Base-by-base conservation (phyloP, 2,797 vertebrate species). In the Spondyliosoma cantharus region DNA sequence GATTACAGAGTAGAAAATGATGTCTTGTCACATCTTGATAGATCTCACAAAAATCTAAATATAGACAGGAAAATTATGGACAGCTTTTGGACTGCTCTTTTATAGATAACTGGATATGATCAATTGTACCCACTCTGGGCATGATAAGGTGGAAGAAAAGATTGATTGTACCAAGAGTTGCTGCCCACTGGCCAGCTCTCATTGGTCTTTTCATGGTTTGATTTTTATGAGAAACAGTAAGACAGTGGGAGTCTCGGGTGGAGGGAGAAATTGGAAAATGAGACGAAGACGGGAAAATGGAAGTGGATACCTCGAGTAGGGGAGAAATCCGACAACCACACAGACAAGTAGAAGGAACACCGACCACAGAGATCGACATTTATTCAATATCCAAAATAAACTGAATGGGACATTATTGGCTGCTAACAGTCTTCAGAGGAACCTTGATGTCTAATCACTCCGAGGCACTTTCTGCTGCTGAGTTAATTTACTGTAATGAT, bases 341-440 rank as follows among this genome's bases (percentile, higher is more conserved):
- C 16, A 71, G 20, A 24, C 42, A 73, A 53, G 27, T 20, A 61
- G 25, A 63, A 16, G 57, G 32, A 43, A 49, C 5, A 20, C 45
- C 37, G 25, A 63, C 57, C 15, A 1, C n/a, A 48, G 25, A 59
- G 50, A 50, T 76, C 37, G 74, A 78, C 71, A 68, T 27, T 54
- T 71, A 71, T 80, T 81, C 71, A 76, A 70, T 71, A 81, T 53
- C 63, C 75, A 61, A 72, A 77, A 80, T 78, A 81, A 87, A 93
- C 66, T 80, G 63, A 87, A 81, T 71, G 54, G 58, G 76, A 80
- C 74, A 80, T 89, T 86, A 91, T 89, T 90, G 76, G 84, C 78
- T 48, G 70, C 83, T 90, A 86, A 91, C 82, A 86, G 68, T 80
- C 76, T 86, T 87, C 74, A 87, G 72, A 88, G 76, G 86, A 88